Evolutionary conservation across 2,797 vertebrate species (phyloP).

Genomic region (Hozukius guyotensis): DNA sequence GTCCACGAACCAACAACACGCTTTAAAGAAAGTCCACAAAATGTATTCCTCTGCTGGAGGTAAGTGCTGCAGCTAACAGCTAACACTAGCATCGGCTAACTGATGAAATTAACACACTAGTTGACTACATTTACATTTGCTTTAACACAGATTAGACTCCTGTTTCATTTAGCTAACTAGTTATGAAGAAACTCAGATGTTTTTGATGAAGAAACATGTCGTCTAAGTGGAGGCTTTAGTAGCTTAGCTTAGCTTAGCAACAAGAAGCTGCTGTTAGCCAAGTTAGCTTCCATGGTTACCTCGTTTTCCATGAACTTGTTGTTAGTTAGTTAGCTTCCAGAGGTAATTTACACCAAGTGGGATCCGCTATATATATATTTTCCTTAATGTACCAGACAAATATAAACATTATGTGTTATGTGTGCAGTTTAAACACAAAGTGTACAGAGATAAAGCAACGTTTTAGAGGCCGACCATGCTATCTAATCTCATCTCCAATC

Average conservation of each 20-base stretch:
- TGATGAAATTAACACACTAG: constrained; percentile 32
- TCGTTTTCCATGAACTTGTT: constrained; percentile 61
- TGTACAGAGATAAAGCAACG: neutral
- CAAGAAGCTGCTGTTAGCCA: constrained; percentile 73
- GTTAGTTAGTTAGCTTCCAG: constrained; percentile 43
- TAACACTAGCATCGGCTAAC: constrained; percentile 68
- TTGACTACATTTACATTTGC: neutral
- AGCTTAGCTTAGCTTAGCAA: constrained; percentile 69
- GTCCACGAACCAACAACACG: constrained; percentile 67
- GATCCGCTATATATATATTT: rapidly evolving
- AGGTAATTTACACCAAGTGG: neutral
- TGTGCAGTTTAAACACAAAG: neutral
- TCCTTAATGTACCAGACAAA: rapidly evolving
- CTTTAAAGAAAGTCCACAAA: constrained; percentile 77
- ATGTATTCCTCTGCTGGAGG: constrained; percentile 86
- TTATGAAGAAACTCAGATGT: neutral
- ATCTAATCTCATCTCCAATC: no score
- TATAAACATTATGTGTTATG: neutral
- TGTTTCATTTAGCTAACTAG: neutral
- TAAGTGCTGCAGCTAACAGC: constrained; percentile 77
- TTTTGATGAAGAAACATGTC: constrained; percentile 3
- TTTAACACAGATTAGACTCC: rapidly evolving
- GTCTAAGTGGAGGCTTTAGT: constrained; percentile 46
- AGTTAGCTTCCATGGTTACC: constrained; percentile 61
- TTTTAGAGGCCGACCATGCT: no score